These are phyloP conservation scores for Gymnosoma rotundatum DNA, from an alignment of 2,888 invertebrate genomes.

Conservation along the genomic window DNA sequence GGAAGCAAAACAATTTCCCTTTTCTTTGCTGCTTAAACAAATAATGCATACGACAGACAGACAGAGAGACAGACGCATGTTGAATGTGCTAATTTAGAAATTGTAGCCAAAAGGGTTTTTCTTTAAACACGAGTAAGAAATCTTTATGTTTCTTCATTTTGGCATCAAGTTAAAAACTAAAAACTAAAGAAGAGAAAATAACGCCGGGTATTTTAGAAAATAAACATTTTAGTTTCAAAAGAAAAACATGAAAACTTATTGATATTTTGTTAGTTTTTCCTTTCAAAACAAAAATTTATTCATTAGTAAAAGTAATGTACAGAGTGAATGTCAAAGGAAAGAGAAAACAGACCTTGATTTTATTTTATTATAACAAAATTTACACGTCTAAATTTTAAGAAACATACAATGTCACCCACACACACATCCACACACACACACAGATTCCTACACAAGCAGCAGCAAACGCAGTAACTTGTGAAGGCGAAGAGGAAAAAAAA, in stretches of 20 bases:
- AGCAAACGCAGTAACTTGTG: background rate
- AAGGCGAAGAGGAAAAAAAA: background rate
- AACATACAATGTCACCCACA: background rate
- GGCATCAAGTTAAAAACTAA: background rate
- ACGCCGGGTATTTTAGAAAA: conserved; percentile 27
- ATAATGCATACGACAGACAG: conserved; percentile 9
- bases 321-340: conserved; percentile 66
- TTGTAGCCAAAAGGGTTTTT: conserved; percentile 77
- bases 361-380: conserved; percentile 40
- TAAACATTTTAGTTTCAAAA: conserved; percentile 49
- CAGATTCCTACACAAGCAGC: background rate
- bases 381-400: conserved; percentile 49
- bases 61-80: conserved; percentile 37
- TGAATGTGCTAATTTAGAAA: conserved; percentile 76
- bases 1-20: conserved; percentile 20
- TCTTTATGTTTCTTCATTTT: background rate
- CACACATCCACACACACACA: background rate
- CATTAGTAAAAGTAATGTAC: conserved; percentile 71
- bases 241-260: conserved; percentile 66
- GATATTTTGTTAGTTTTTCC: conserved; percentile 51
- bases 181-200: background rate
- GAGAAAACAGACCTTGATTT: conserved; percentile 10
- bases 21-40: conserved; percentile 1
- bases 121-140: background rate
- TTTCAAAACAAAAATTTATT: conserved; percentile 74